A percentile compares a stretch with the other conserved stretches of the same genome.
Conservation (phyloP, 2,113 vertebrate genomes). For the Microtus oregoni region DNA sequence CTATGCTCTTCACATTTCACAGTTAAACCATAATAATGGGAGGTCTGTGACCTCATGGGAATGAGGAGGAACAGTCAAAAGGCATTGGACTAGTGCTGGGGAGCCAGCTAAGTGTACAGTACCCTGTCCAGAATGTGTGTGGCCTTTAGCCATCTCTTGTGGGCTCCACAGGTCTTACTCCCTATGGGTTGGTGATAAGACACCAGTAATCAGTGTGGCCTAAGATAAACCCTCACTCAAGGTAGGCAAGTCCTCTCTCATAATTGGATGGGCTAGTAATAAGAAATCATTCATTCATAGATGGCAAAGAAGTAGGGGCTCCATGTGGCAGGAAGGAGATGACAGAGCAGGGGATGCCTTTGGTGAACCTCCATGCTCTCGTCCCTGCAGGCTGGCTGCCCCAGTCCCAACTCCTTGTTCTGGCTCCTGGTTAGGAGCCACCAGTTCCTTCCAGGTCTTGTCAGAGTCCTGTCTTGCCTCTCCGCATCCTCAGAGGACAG, state of each 20-base stretch:
- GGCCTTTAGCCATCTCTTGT: background rate
- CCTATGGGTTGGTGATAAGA: background rate
- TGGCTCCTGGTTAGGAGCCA: background rate
- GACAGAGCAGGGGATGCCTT: background rate
- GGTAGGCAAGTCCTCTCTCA: too few relatives aligned
- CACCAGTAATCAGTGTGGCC: background rate
- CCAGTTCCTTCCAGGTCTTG: background rate
- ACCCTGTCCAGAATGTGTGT: background rate
- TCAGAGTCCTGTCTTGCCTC: background rate
- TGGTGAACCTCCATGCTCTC: accelerated
- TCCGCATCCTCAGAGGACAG: background rate
- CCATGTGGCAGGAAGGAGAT: background rate
- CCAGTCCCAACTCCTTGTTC: background rate
- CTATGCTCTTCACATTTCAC: background rate
- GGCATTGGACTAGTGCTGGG: background rate
- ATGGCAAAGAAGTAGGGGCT: background rate
- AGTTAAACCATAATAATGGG: background rate
- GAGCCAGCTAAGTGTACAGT: background rate
- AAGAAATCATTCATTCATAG: background rate
- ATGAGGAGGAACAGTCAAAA: accelerated
- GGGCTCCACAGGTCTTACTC: background rate
- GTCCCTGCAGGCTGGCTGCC: accelerated
- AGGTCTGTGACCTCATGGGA: background rate
- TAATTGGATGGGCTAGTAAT: background rate
- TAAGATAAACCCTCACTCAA: background rate